phyloP scores from a whole-genome alignment of 1,140 invertebrate genomes.

The Littorina saxatilis region DNA sequence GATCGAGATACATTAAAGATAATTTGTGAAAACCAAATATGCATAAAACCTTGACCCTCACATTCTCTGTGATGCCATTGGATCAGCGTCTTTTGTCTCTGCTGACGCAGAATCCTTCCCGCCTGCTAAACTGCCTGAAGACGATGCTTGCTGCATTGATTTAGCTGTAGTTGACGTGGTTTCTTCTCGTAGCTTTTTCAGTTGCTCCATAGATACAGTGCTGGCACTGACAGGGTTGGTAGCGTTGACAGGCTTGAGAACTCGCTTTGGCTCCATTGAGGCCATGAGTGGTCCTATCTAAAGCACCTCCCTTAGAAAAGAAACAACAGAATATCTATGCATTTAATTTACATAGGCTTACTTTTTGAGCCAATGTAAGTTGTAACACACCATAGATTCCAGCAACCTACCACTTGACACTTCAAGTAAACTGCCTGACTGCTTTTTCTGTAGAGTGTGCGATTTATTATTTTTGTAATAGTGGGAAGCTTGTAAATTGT shows the following conservation, averaged over 20 bases:
- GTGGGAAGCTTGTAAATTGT: too few relatives aligned
- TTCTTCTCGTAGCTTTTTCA: constrained; percentile 10
- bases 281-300: constrained; percentile 6
- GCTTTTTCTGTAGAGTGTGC: too few relatives aligned
- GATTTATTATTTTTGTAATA: too few relatives aligned
- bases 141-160: background rate
- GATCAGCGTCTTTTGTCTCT: background rate
- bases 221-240: background rate
- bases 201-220: background rate
- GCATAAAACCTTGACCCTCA: background rate
- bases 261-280: constrained; percentile 46
- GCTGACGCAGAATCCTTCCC: background rate
- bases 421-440: too few relatives aligned
- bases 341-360: too few relatives aligned
- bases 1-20: too few relatives aligned
- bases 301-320: too few relatives aligned
- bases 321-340: too few relatives aligned
- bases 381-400: too few relatives aligned
- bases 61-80: background rate
- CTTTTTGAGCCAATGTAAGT: too few relatives aligned
- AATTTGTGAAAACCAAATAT: background rate
- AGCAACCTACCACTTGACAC: too few relatives aligned
- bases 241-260: constrained; percentile 42
- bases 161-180: background rate
- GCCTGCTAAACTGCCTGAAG: too few relatives aligned